Evolutionary conservation across 2,888 invertebrate species (phyloP).

Genomic region (Vesta saturnalis): DNA sequence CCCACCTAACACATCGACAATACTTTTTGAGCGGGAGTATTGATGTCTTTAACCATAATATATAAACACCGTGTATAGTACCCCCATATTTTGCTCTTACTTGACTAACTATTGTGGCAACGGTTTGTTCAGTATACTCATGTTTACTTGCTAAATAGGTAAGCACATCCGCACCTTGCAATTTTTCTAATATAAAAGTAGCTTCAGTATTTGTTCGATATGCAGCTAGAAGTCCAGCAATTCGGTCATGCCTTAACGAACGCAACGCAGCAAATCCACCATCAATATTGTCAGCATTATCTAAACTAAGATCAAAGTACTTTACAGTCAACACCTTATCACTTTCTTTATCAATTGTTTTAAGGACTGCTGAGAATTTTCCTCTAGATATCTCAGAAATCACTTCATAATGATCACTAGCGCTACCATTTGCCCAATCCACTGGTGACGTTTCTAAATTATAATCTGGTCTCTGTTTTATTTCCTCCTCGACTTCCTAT

Average conservation of each 20-base stretch:
- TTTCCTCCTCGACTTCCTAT: conserved; percentile 71
- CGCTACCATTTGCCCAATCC: conserved; percentile 75
- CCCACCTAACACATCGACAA: too few relatives aligned
- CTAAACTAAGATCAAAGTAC: conserved; percentile 75
- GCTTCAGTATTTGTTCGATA: conserved; percentile 76
- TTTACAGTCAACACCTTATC: conserved; percentile 87
- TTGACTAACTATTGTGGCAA: conserved; percentile 87
- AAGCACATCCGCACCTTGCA: conserved; percentile 91
- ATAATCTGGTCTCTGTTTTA: conserved; percentile 76
- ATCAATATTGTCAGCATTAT: conserved; percentile 73
- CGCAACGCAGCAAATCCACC: conserved; percentile 87
- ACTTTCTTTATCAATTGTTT: conserved; percentile 78
- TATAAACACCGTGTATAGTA: too few relatives aligned
- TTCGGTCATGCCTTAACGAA: conserved; percentile 86
- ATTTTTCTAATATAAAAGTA: conserved; percentile 80
- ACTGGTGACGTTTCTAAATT: conserved; percentile 77
- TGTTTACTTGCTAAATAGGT: conserved; percentile 89
- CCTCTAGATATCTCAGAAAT: conserved; percentile 89
- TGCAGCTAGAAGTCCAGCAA: conserved; percentile 79
- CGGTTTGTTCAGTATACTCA: conserved; percentile 93
- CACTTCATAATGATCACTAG: conserved; percentile 82
- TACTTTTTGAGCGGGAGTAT: too few relatives aligned
- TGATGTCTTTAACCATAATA: too few relatives aligned
- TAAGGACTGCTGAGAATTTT: conserved; percentile 86
- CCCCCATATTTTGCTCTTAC: too few relatives aligned